These are phyloP conservation scores for Caenorhabditis angaria DNA, from an alignment of 2,888 invertebrate genomes.

Conservation along the genomic window DNA sequence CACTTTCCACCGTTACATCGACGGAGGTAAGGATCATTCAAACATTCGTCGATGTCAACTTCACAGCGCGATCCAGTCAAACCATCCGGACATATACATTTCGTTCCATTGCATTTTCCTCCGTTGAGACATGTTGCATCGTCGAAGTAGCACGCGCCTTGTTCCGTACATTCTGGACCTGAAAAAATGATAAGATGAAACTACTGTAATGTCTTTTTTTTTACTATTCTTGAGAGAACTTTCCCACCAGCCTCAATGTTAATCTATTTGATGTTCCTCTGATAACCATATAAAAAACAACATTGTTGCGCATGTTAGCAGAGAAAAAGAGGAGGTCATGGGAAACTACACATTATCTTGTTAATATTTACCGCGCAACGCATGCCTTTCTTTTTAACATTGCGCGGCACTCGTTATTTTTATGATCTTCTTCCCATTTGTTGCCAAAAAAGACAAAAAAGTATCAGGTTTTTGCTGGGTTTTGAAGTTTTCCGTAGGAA, in stretches of 20 bases:
- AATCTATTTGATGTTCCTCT: background rate
- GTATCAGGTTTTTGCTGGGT: background rate
- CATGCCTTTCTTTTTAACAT: background rate
- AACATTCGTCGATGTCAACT: conserved; percentile 76
- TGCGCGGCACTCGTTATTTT: background rate
- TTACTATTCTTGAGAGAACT: background rate
- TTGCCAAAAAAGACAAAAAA: conserved; percentile 1
- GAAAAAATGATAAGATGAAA: conserved; percentile 9
- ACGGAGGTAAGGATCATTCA: conserved; percentile 76
- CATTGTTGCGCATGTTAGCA: background rate
- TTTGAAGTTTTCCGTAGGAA: background rate
- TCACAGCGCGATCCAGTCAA: conserved; percentile 76
- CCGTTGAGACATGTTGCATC: conserved; percentile 45
- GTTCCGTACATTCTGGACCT: conserved; percentile 16
- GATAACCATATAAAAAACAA: background rate
- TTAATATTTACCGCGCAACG: too few species aligned
- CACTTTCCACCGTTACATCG: conserved; percentile 14
- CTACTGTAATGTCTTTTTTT: background rate
- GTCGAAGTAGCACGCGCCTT: conserved; percentile 25
- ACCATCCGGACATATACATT: conserved; percentile 36
- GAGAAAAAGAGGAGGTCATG: too few species aligned
- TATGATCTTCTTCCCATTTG: background rate
- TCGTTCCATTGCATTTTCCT: conserved; percentile 39
- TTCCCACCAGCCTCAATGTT: background rate
- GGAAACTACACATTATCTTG: background rate